Evolutionary conservation across 2,888 invertebrate species (phyloP).

Genomic region (Mythimna albipuncta): DNA sequence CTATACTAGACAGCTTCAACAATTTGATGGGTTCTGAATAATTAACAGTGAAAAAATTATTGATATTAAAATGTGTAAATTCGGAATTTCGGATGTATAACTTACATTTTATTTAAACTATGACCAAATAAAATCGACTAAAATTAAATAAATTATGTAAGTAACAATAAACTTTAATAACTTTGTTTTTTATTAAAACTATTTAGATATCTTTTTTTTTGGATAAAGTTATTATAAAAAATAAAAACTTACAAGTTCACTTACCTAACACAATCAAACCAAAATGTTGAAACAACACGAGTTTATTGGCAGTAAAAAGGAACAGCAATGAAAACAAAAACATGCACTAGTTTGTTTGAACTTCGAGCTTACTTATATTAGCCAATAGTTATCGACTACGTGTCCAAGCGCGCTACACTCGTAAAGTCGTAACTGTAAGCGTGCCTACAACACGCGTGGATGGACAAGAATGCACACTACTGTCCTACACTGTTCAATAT

Average conservation of each 20-base stretch:
- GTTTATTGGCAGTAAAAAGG: conserved; percentile 10
- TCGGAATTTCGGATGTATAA: too few relatives aligned
- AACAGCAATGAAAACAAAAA: neutral
- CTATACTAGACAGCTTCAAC: too few relatives aligned
- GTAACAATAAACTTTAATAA: neutral
- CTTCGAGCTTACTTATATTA: neutral
- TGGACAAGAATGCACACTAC: neutral
- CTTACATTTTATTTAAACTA: neutral
- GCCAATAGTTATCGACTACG: conserved; percentile 15
- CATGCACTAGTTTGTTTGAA: neutral
- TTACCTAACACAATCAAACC: conserved; percentile 22
- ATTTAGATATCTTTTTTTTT: too few relatives aligned
- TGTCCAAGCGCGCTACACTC: conserved; percentile 1
- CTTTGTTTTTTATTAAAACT: too few relatives aligned
- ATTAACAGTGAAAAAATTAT: too few relatives aligned
- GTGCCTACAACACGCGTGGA: neutral
- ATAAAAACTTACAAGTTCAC: neutral
- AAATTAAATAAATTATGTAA: neutral
- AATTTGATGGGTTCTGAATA: too few relatives aligned
- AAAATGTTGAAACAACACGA: conserved; percentile 1
- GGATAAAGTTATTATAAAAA: neutral
- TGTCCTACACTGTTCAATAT: neutral
- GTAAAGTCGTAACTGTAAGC: neutral
- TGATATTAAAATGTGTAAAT: too few relatives aligned
- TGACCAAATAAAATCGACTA: neutral